Evolutionary conservation across 2,113 vertebrate genomes (phyloP).

Genomic region (Sander vitreus): DNA sequence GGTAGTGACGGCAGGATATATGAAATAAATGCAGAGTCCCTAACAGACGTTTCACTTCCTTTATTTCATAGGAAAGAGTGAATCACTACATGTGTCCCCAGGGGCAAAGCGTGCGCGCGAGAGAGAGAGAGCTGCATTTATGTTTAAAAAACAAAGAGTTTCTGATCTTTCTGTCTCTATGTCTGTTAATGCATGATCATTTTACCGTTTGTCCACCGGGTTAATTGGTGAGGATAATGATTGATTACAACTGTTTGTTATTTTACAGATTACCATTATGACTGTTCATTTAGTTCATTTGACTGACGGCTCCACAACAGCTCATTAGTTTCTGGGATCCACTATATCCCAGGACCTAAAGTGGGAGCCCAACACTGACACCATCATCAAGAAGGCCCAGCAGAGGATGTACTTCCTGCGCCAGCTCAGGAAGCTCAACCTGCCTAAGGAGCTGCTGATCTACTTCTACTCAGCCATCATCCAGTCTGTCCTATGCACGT

Average conservation of each 20-base stretch:
- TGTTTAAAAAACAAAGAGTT: slow-evolving; percentile 34
- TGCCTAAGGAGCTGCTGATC: no score
- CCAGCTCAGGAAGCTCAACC: no score
- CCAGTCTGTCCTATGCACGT: no score
- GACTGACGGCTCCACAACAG: no score
- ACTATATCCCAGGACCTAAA: no score
- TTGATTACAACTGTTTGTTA: background rate
- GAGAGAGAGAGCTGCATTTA: slow-evolving; percentile 17
- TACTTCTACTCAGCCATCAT: no score
- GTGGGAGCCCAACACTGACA: no score
- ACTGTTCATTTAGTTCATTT: background rate
- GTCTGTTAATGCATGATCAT: background rate
- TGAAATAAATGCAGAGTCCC: slow-evolving; percentile 36
- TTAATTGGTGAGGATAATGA: background rate
- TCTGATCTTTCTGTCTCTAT: background rate
- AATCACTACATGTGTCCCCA: slow-evolving; percentile 66
- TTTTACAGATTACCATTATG: background rate
- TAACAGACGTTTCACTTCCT: slow-evolving; percentile 82
- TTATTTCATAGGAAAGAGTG: slow-evolving; percentile 73
- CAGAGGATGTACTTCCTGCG: no score
- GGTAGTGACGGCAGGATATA: slow-evolving; percentile 17
- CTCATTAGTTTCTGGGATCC: background rate
- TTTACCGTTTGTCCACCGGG: background rate
- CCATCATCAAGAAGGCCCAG: no score
- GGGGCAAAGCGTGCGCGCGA: background rate